Evolutionary conservation across 2,113 vertebrate genomes (phyloP).

Genomic region (Calypte anna): DNA sequence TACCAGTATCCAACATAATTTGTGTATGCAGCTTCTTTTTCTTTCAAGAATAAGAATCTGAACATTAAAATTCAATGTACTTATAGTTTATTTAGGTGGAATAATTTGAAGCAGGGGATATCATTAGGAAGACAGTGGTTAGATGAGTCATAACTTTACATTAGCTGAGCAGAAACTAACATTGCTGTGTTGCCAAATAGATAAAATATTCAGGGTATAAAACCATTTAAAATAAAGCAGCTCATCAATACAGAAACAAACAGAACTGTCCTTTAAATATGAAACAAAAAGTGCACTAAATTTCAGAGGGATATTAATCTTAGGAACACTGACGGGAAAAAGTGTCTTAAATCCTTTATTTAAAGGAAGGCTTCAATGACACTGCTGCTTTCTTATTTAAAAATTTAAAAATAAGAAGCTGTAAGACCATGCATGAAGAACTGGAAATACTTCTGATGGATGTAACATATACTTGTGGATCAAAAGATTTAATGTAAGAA

Average conservation of each 20-base stretch:
- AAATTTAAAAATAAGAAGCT: neutral
- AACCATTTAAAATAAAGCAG: neutral
- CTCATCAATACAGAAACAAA: neutral
- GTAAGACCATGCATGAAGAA: neutral
- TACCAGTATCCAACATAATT: neutral
- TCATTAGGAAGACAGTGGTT: neutral
- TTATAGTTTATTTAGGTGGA: neutral
- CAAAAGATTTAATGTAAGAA: constrained; percentile 36
- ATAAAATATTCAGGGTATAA: neutral
- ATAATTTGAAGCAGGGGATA: neutral
- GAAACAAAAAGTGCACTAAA: neutral
- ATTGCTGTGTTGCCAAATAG: neutral
- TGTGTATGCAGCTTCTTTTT: neutral
- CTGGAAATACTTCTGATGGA: constrained; percentile 29
- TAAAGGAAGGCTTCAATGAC: constrained; percentile 13
- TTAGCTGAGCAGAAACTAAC: neutral
- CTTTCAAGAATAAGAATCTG: neutral
- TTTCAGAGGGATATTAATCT: constrained; percentile 44
- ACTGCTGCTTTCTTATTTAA: neutral
- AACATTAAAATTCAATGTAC: neutral
- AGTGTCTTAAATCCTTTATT: neutral
- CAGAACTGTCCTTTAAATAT: constrained; percentile 26
- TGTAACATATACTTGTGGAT: neutral
- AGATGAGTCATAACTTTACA: neutral
- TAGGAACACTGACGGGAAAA: neutral